Evolutionary conservation across 1,140 invertebrate species (phyloP).

Genomic region (Reticulitermes speratus): DNA sequence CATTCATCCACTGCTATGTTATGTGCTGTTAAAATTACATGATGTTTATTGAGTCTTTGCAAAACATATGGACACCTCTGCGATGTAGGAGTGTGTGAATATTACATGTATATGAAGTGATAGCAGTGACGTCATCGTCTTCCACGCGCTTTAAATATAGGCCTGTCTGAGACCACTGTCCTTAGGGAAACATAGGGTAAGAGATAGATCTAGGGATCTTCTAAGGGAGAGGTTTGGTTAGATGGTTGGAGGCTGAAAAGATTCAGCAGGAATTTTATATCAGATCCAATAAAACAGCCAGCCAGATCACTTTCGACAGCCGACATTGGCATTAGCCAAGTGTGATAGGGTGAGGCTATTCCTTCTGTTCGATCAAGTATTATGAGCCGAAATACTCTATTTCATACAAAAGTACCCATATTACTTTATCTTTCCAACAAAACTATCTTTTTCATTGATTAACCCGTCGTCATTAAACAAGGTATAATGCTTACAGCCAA

Average conservation of each 20-base stretch:
- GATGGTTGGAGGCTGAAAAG: not conserved
- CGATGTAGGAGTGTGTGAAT: no score
- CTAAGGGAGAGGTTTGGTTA: not conserved
- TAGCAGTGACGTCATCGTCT: not conserved
- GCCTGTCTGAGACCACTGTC: not conserved
- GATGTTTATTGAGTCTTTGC: no score
- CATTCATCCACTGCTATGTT: no score
- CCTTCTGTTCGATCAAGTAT: not conserved
- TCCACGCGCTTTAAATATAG: not conserved
- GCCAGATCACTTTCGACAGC: not conserved
- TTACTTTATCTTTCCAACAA: no score
- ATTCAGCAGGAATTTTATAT: conserved; percentile 16
- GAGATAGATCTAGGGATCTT: not conserved
- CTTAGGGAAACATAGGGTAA: not conserved
- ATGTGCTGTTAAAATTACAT: no score
- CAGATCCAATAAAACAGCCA: not conserved
- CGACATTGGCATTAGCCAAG: not conserved
- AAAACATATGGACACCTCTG: no score
- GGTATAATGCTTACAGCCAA: no score
- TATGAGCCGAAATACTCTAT: not conserved
- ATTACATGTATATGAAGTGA: no score
- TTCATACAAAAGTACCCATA: no score
- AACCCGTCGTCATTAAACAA: no score
- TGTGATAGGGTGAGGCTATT: no score
- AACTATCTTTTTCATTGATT: no score